These are phyloP conservation scores for Drosophila kanekoi DNA, from an alignment of 2,888 invertebrate species.

Conservation along the genomic window DNA sequence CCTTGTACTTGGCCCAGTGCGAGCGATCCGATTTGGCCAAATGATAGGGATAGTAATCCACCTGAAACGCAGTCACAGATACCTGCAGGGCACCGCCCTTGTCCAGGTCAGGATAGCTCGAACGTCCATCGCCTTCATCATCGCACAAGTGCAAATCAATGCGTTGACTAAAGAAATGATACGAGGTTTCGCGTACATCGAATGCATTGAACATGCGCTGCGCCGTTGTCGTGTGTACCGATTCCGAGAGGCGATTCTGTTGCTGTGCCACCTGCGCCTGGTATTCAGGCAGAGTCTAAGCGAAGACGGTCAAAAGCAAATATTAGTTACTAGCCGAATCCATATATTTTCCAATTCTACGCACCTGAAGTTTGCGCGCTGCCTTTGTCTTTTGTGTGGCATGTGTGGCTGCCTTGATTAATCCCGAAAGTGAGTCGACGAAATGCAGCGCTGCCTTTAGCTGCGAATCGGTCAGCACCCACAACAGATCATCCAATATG, in stretches of 20 bases:
- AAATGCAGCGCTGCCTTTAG: slow-evolving; percentile 96
- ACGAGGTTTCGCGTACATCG: slow-evolving; percentile 98
- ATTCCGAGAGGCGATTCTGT: slow-evolving; percentile 79
- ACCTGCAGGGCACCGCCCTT: slow-evolving; percentile 98
- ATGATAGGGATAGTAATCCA: slow-evolving; percentile 99
- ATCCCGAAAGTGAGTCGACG: slow-evolving; percentile 92
- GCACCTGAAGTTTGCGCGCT: slow-evolving; percentile 92
- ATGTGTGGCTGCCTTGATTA: slow-evolving; percentile 92
- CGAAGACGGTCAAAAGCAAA: background rate
- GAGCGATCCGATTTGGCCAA: slow-evolving; percentile 94
- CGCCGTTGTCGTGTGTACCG: slow-evolving; percentile 83
- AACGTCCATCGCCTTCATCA: slow-evolving; percentile 95
- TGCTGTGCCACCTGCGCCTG: slow-evolving; percentile 89
- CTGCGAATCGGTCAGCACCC: slow-evolving; percentile 98
- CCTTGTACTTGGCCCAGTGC: slow-evolving; percentile 95
- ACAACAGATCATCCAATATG: slow-evolving; percentile 97
- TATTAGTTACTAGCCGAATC: background rate
- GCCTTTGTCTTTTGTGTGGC: slow-evolving; percentile 93
- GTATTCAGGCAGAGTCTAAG: slow-evolving; percentile 89
- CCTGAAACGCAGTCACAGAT: slow-evolving; percentile 93
- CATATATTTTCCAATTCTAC: background rate
- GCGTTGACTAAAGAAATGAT: slow-evolving; percentile 96
- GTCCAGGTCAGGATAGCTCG: slow-evolving; percentile 92
- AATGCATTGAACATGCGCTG: slow-evolving; percentile 92
- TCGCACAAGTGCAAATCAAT: slow-evolving; percentile 98